Evolutionary conservation across 1,140 invertebrate genomes (phyloP).

Genomic region (Holcopasites calliopsidis): DNA sequence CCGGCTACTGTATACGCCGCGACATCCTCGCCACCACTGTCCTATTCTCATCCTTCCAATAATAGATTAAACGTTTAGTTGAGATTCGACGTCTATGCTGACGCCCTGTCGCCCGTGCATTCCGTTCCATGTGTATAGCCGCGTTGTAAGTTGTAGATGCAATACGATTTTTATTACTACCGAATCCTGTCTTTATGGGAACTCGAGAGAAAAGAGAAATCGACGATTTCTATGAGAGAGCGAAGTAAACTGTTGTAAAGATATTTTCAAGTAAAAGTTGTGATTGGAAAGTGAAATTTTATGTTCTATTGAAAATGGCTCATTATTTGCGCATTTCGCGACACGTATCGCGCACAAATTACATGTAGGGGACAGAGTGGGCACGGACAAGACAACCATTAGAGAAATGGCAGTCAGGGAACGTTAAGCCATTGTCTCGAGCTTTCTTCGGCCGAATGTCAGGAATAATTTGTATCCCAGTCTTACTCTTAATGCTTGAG

Average conservation of each 20-base stretch:
- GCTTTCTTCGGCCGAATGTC: background rate
- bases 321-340: background rate
- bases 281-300: background rate
- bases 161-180: background rate
- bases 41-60: slow-evolving; percentile 55
- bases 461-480: slow-evolving; percentile 11
- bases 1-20: background rate
- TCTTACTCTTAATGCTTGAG: background rate
- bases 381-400: slow-evolving; percentile 10
- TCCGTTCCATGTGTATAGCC: background rate
- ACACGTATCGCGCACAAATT: background rate
- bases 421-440: no score
- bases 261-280: background rate
- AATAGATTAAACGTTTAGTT: slow-evolving; percentile 55
- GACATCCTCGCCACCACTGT: background rate
- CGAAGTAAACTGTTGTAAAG: no score
- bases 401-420: slow-evolving; percentile 15
- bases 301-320: background rate
- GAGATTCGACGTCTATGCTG: slow-evolving; percentile 42
- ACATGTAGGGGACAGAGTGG: no score
- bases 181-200: background rate
- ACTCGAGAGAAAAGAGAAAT: background rate
- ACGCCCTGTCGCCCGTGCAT: background rate
- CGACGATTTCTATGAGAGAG: background rate
- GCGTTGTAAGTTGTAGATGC: background rate